Base-by-base conservation (phyloP, 1,140 invertebrate species). In the Neodiprion lecontei region DNA sequence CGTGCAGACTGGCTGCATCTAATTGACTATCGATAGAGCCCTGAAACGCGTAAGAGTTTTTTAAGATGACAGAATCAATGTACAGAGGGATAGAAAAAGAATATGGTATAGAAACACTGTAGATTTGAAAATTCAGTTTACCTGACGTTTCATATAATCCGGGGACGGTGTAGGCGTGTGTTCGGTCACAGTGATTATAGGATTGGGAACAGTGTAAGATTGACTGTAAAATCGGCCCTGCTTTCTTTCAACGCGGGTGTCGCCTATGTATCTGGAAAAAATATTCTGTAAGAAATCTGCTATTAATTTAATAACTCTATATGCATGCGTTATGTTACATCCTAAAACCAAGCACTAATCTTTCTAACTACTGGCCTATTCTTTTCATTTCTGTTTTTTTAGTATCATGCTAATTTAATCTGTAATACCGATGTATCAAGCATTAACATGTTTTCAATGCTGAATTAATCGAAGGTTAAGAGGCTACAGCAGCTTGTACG, bases 131-230 rank as follows among this genome's bases (percentile, higher is more conserved):
- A 61, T 21, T 47, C 75, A 75, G 75, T 73, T 84, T 87, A 96
- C 95, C 89, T 95, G 94, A 88, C 93, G 89, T 83, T 91, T 92
- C 79, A 95, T 90, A 80, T 93, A 96, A 81, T 96, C 95, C 1
- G 95, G 95, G 1, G 95, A 96, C 10, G 95, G 95, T 9, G 94
- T 93, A 0, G 96, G 96, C 1, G 96, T 97, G 83, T 98, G 96
- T 84, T 98, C 96, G 1, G 97, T 98, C 0, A 99, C 96, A 1
- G 97, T 98, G 67, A 98, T 99, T 72, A 98, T 98, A 1, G 97
- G 97, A 89, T 97, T 97, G 65, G 93, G 90, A 1, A 90, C 88
- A 74, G 88, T 88, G 69, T 87, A 90, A 9, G 88, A 85, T 78
- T 88, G 85, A 79, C 86, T 88, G 67, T 87, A 85, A 82, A 88